Conservation (phyloP, 2,797 vertebrate species). For the Potorous gilbertii region DNA sequence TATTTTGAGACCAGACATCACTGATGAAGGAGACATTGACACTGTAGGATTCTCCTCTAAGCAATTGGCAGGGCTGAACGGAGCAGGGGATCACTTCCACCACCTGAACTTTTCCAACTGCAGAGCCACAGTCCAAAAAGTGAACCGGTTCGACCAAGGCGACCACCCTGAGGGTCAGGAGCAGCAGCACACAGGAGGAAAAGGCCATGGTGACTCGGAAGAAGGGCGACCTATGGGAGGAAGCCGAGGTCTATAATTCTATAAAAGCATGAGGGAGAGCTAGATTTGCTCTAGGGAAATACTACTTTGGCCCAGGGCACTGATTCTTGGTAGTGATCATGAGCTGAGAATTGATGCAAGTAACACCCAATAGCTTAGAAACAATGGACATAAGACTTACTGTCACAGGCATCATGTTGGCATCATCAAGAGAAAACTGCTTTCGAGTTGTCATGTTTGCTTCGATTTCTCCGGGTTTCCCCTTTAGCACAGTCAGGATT, state of each 20-base stretch:
- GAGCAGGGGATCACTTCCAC: conserved; percentile 92
- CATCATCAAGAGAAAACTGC: not conserved
- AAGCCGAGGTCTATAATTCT: not conserved
- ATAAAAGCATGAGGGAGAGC: not conserved
- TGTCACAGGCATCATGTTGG: conserved; percentile 71
- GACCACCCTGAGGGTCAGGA: conserved; percentile 50
- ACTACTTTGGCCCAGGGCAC: not conserved
- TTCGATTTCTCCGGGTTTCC: conserved; percentile 54
- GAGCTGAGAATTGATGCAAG: not conserved
- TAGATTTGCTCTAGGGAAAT: not conserved
- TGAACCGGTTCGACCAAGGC: conserved; percentile 57
- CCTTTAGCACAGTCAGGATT: conserved; percentile 68
- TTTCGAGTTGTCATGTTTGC: accelerated
- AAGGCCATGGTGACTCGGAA: conserved; percentile 81
- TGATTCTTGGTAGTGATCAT: not conserved
- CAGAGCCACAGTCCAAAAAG: conserved; percentile 81
- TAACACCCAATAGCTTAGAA: not conserved
- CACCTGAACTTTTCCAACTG: conserved; percentile 84
- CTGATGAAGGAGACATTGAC: conserved; percentile 96
- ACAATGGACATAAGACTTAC: not conserved
- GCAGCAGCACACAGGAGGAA: not conserved
- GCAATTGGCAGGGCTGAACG: conserved; percentile 91
- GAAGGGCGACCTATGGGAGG: too few species aligned
- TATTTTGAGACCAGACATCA: conserved; percentile 86
- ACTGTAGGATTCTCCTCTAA: conserved; percentile 90